These are phyloP conservation scores for Sebastes glaucus DNA, from an alignment of 2,797 vertebrate genomes.

Conservation along the genomic window DNA sequence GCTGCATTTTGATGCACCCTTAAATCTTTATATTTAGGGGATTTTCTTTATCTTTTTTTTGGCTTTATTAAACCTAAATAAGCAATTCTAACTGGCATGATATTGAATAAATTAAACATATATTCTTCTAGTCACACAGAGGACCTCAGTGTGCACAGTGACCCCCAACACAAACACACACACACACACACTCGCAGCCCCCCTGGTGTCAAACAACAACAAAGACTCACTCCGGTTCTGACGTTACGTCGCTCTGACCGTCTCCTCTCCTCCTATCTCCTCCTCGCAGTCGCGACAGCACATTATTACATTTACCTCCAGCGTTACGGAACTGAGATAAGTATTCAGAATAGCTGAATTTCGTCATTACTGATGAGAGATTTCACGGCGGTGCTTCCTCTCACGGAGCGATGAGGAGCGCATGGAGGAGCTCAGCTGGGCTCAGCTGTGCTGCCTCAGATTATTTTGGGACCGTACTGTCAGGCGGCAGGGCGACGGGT, in stretches of 20 bases:
- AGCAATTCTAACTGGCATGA: neutral
- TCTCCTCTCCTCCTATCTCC: conserved; percentile 65
- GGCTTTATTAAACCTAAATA: neutral
- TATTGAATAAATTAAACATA: neutral
- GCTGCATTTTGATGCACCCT: neutral
- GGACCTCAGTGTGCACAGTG: neutral
- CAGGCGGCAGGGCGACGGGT: conserved; percentile 78
- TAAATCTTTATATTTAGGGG: neutral
- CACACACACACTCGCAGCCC: neutral
- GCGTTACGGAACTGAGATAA: conserved; percentile 90
- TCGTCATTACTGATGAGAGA: conserved; percentile 82
- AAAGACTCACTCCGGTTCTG: conserved; percentile 79
- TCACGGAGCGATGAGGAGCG: neutral
- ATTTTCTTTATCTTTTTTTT: neutral
- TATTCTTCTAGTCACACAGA: neutral
- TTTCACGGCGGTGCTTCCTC: neutral
- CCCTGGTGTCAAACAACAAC: conserved; percentile 36
- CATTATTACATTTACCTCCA: conserved; percentile 56
- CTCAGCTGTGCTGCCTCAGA: conserved; percentile 90
- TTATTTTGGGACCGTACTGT: conserved; percentile 95
- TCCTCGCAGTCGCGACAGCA: conserved; percentile 32
- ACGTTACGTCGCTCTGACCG: conserved; percentile 69
- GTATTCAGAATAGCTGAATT: conserved; percentile 94
- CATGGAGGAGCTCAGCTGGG: conserved; percentile 3
- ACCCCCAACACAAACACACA: neutral